Evolutionary conservation across 2,888 invertebrate genomes (phyloP).

Genomic region (Polyommatus icarus): DNA sequence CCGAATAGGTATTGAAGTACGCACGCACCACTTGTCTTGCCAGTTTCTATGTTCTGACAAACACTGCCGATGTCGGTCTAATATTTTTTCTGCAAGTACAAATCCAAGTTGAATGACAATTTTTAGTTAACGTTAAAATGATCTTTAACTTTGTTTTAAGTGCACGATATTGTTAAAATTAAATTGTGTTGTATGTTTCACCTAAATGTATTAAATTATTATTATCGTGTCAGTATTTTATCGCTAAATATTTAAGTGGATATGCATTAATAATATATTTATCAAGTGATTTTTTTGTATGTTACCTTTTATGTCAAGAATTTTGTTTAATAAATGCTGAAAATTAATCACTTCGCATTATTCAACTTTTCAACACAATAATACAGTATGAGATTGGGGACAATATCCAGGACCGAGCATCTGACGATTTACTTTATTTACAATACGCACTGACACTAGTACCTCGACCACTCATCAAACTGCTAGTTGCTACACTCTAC

Average conservation of each 20-base stretch:
- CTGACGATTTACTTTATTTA: constrained; percentile 42
- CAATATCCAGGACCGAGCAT: neutral
- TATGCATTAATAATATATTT: constrained; percentile 71
- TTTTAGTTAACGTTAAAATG: constrained; percentile 76
- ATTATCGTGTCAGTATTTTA: constrained; percentile 75
- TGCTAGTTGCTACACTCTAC: neutral
- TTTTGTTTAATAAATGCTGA: constrained; percentile 76
- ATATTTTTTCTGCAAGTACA: constrained; percentile 76
- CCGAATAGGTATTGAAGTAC: constrained; percentile 54
- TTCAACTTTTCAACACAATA: constrained; percentile 57
- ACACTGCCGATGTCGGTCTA: constrained; percentile 71
- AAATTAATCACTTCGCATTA: constrained; percentile 76
- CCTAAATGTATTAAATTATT: constrained; percentile 76
- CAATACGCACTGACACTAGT: constrained; percentile 57
- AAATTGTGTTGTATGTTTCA: constrained; percentile 78
- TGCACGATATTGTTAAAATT: constrained; percentile 78
- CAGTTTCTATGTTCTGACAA: constrained; percentile 77
- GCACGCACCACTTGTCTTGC: constrained; percentile 78
- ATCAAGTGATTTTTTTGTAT: constrained; percentile 70
- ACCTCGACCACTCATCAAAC: constrained; percentile 54
- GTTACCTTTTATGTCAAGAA: constrained; percentile 74
- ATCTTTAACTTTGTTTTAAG: constrained; percentile 77
- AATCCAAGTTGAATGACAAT: constrained; percentile 79
- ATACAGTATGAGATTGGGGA: constrained; percentile 32
- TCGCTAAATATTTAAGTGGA: constrained; percentile 68